phyloP scores from a whole-genome alignment of 2,113 vertebrate genomes.

The Pygoscelis adeliae region DNA sequence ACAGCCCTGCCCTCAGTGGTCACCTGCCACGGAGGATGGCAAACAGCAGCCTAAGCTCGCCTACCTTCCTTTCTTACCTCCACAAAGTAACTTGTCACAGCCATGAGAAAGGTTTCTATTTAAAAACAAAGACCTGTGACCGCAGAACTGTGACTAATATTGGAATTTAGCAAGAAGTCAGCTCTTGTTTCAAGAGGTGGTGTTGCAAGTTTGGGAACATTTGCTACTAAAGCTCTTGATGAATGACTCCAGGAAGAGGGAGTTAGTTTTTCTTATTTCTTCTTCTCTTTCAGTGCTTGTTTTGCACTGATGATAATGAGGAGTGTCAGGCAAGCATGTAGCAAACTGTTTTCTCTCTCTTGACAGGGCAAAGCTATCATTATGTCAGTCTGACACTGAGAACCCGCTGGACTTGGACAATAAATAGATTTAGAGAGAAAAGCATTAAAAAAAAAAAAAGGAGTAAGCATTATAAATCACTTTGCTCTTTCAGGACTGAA shows the following conservation, averaged over 20 bases:
- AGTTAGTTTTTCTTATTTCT: slow-evolving; percentile 68
- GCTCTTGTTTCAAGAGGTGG: slow-evolving; percentile 92
- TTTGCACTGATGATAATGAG: slow-evolving; percentile 86
- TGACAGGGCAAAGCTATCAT: slow-evolving; percentile 75
- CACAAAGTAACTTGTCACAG: slow-evolving; percentile 66
- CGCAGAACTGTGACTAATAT: slow-evolving; percentile 93
- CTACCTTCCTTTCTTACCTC: background rate
- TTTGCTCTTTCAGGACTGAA: background rate
- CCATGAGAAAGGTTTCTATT: slow-evolving; percentile 72
- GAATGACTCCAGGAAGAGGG: slow-evolving; percentile 85
- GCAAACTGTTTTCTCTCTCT: slow-evolving; percentile 75
- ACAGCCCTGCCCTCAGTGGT: background rate
- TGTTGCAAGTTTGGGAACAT: slow-evolving; percentile 86
- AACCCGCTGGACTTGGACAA: background rate
- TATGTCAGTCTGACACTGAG: slow-evolving; percentile 56
- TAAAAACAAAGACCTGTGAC: slow-evolving; percentile 68
- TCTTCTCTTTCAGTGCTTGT: slow-evolving; percentile 80
- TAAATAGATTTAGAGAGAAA: background rate
- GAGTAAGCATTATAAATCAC: background rate
- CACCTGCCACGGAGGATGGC: slow-evolving; percentile 22
- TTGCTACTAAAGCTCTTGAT: slow-evolving; percentile 87
- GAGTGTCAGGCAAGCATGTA: slow-evolving; percentile 83
- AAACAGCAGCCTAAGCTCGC: slow-evolving; percentile 23
- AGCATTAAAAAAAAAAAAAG: background rate
- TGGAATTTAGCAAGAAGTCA: slow-evolving; percentile 99